Base-by-base conservation (phyloP, 2,113 vertebrate species). In the Tupaia chinensis region DNA sequence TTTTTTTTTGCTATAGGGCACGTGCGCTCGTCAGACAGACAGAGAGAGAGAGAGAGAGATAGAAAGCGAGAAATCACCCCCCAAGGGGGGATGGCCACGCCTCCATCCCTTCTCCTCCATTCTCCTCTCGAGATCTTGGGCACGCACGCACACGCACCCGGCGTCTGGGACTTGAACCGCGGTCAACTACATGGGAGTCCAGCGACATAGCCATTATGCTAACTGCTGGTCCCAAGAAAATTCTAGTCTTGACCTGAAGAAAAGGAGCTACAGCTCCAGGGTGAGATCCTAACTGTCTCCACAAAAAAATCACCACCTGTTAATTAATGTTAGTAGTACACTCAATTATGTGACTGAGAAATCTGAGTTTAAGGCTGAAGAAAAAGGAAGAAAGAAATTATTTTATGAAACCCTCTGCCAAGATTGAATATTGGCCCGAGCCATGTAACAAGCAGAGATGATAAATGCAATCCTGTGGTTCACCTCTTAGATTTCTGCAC, bases 401-500 rank as follows among this genome's bases (percentile, higher is more conserved):
- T 73, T 95, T 29, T 72, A 32, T 65, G 65, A 85, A 27, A 44
- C 44, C 4, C 44, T 66, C 63, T 61, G 5, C 73, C 9, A 91
- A 32, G 44, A 10, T n/a, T 58, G 7, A 65, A 82, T 89, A 53
- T 32, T 29, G 80, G n/a, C 19, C 4, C 69, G 25, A 94, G 87
- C 93, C 88, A 70, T 54, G 5, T 74, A 93, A 94, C 23, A 68
- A 76, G 66, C 13, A 15, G 22, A 60, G 78, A 73, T 32, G 34
- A 95, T 85, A 92, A 96, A 96, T 58, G 68, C 72, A 93, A n/a
- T 83, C 73, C 44, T 82, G 69, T 16, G 76, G 69, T 22, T 69
- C 96, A 9, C 96, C 23, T 77, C 97, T 87, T 83, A 93, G 80
- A 83, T 98, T 84, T 32, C 7, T 0, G 2, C 56, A 66, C 79